Percentiles rank a stretch among this genome's conserved stretches.
Conservation (phyloP, 2,113 vertebrate genomes). For the Cisticola juncidis region DNA sequence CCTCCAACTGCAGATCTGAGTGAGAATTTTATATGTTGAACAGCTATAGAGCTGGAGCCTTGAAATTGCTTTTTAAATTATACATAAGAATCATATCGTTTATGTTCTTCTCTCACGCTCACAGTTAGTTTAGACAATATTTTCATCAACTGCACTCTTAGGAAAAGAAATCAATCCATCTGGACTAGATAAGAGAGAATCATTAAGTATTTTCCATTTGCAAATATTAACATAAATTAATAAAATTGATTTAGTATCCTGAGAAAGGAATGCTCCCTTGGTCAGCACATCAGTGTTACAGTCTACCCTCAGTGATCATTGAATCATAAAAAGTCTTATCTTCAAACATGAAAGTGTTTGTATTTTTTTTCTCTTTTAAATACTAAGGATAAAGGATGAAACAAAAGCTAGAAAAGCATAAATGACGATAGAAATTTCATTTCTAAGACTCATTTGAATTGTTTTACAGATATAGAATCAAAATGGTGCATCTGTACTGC, state of each 20-base stretch:
- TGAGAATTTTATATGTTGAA: conserved; percentile 46
- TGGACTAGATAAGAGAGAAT: conserved; percentile 10
- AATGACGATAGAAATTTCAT: background rate
- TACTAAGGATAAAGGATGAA: background rate
- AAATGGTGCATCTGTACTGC: background rate
- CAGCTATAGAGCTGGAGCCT: conserved; percentile 32
- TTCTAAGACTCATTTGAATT: background rate
- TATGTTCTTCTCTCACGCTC: conserved; percentile 35
- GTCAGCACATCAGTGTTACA: background rate
- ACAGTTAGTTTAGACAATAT: conserved; percentile 49
- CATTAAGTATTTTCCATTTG: conserved; percentile 8
- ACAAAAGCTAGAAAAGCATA: background rate
- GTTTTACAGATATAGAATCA: background rate
- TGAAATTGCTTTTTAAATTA: conserved; percentile 59
- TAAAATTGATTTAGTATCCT: background rate
- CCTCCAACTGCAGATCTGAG: conserved; percentile 35
- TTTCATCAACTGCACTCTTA: conserved; percentile 31
- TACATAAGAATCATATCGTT: conserved; percentile 32
- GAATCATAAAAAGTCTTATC: background rate
- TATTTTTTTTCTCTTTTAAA: background rate
- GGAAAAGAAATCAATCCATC: conserved; percentile 46
- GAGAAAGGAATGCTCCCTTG: background rate
- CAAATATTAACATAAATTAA: conserved; percentile 55
- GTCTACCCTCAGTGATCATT: background rate
- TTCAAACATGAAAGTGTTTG: background rate